Conservation (phyloP, 1,140 invertebrate genomes). For the Daktulosphaira vitifoliae region DNA sequence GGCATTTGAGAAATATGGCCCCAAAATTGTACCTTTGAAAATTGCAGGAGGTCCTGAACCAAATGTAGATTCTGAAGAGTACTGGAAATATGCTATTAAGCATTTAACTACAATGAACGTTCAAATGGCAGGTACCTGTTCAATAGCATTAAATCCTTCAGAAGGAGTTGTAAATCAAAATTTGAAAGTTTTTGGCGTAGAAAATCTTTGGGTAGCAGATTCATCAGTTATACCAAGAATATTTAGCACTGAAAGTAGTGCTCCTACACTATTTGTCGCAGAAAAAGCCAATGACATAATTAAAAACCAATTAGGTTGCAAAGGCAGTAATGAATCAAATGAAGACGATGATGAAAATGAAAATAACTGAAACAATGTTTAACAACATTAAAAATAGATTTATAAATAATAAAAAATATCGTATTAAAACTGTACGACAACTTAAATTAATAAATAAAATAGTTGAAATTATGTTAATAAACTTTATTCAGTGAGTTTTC, state of each 20-base stretch:
- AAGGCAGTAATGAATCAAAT: not conserved
- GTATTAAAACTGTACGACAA: too few species aligned
- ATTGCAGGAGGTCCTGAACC: constrained; percentile 44
- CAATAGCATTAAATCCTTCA: constrained; percentile 39
- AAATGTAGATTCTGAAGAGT: constrained; percentile 35
- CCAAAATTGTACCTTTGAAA: constrained; percentile 50
- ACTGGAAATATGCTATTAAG: constrained; percentile 41
- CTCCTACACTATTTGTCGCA: constrained; percentile 51
- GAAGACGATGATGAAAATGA: not conserved
- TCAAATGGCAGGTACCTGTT: constrained; percentile 39
- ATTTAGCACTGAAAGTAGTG: constrained; percentile 41
- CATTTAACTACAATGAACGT: constrained; percentile 39
- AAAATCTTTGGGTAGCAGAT: constrained; percentile 43
- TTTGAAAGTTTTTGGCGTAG: constrained; percentile 40
- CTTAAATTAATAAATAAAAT: too few species aligned
- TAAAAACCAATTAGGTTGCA: not conserved
- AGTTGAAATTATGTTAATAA: too few species aligned
- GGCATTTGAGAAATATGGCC: constrained; percentile 39
- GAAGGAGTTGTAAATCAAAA: constrained; percentile 47
- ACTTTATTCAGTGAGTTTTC: too few species aligned
- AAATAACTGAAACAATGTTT: too few species aligned
- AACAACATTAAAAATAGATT: too few species aligned
- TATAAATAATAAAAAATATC: too few species aligned
- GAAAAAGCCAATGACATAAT: constrained; percentile 51
- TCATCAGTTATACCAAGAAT: constrained; percentile 44